phyloP scores from a whole-genome alignment of 1,140 invertebrate species.

The Conus ventricosus region DNA sequence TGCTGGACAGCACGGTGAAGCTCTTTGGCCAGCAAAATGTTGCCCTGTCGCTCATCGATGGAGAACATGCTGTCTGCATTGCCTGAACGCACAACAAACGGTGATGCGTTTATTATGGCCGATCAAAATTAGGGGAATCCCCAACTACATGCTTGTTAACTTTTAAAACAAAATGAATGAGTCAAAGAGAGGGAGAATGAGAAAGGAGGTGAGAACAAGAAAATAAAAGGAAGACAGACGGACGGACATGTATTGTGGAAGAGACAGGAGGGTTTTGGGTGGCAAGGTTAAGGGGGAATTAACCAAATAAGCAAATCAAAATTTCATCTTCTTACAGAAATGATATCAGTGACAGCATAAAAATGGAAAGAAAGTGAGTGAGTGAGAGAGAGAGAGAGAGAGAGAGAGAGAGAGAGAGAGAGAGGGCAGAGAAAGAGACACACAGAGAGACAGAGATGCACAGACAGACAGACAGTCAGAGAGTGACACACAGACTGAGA shows the following conservation, averaged over 20 bases:
- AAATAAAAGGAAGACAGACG: background rate
- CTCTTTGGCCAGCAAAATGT: slow-evolving; percentile 84
- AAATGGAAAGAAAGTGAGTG: background rate
- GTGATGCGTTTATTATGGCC: too few species aligned
- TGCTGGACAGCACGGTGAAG: slow-evolving; percentile 88
- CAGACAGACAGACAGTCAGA: too few species aligned
- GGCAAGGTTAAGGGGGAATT: too few species aligned
- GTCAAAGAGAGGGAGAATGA: background rate
- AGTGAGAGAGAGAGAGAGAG: background rate
- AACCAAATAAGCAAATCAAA: too few species aligned
- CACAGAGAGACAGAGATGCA: background rate
- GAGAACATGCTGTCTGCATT: slow-evolving; percentile 90
- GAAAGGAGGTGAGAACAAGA: background rate
- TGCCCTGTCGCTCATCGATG: slow-evolving; percentile 86
- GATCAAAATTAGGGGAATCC: too few species aligned
- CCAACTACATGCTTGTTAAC: too few species aligned
- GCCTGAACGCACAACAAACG: slow-evolving; percentile 73
- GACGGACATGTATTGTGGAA: too few species aligned
- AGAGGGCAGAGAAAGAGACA: background rate
- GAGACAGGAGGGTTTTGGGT: too few species aligned
- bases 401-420: background rate
- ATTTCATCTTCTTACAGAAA: too few species aligned
- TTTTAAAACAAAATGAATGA: background rate
- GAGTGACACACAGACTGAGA: too few species aligned
- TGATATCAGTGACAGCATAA: too few species aligned